These are phyloP conservation scores for Drosophila suzukii DNA, from an alignment of 1,140 invertebrate genomes.

Conservation along the genomic window DNA sequence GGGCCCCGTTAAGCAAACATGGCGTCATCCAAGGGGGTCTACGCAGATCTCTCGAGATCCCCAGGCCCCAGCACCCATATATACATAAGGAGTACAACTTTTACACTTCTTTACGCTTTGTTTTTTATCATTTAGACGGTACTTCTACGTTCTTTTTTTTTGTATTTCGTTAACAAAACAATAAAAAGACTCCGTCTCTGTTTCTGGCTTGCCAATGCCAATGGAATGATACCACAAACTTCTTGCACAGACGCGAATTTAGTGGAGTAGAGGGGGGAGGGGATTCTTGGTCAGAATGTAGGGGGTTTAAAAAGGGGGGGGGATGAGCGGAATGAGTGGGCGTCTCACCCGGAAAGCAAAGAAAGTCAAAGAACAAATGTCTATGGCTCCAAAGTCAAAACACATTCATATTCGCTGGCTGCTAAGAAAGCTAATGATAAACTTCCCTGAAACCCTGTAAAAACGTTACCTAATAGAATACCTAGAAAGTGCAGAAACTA, in stretches of 20 bases:
- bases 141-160: not conserved
- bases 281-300: not conserved
- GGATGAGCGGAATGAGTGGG: conserved; percentile 4
- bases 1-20: conserved; percentile 58
- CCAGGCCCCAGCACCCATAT: not conserved
- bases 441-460: not conserved
- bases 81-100: not conserved
- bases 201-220: conserved; percentile 29
- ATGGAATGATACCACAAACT: conserved; percentile 35
- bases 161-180: conserved; percentile 15
- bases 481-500: not conserved
- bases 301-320: not conserved
- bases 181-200: conserved; percentile 27
- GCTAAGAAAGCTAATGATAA: conserved; percentile 3
- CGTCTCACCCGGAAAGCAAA: conserved; percentile 67
- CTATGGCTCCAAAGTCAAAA: conserved; percentile 49
- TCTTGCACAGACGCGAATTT: conserved; percentile 7
- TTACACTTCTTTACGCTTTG: conserved; percentile 10
- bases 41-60: conserved; percentile 11
- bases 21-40: conserved; percentile 32
- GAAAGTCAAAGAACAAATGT: conserved; percentile 82
- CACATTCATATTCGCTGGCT: conserved; percentile 28
- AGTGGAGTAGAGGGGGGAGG: not conserved
- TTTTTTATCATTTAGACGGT: conserved; percentile 1
- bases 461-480: not conserved